Conservation (phyloP, 1,140 invertebrate species). For the Drosophila ficusphila region DNA sequence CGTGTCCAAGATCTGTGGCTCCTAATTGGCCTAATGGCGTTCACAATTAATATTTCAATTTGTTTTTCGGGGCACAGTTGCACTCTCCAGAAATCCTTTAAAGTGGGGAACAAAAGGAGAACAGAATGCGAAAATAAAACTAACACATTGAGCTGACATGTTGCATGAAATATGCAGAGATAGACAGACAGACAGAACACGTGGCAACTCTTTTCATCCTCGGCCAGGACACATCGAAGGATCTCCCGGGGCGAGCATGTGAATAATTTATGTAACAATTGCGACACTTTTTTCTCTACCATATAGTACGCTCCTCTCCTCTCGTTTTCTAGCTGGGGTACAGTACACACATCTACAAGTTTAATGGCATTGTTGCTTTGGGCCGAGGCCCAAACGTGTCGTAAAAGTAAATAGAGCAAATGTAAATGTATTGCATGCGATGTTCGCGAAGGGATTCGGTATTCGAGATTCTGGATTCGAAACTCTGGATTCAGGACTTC, state of each 20-base stretch:
- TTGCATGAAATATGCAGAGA: conserved; percentile 65
- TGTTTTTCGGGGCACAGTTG: no score
- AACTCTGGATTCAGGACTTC: background rate
- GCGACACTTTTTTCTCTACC: conserved; percentile 69
- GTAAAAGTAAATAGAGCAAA: conserved; percentile 78
- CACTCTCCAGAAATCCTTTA: background rate
- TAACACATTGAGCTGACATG: conserved; percentile 73
- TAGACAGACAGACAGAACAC: conserved; percentile 1
- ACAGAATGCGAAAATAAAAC: no score
- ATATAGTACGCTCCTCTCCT: no score
- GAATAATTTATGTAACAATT: conserved; percentile 82
- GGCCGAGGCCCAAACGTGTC: conserved; percentile 63
- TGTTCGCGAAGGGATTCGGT: conserved; percentile 8
- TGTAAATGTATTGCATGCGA: conserved; percentile 26
- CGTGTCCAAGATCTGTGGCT: conserved; percentile 11
- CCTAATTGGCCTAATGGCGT: conserved; percentile 26
- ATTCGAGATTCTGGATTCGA: background rate
- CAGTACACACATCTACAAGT: conserved; percentile 57
- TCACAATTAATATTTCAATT: conserved; percentile 24
- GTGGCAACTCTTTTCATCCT: conserved; percentile 59
- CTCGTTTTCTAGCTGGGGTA: no score
- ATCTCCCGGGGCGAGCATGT: conserved; percentile 43
- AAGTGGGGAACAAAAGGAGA: conserved; percentile 16
- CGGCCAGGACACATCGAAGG: conserved; percentile 21
- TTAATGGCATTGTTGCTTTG: conserved; percentile 78